Conservation (phyloP, 2,113 vertebrate genomes). For the Gymnarchus niloticus region DNA sequence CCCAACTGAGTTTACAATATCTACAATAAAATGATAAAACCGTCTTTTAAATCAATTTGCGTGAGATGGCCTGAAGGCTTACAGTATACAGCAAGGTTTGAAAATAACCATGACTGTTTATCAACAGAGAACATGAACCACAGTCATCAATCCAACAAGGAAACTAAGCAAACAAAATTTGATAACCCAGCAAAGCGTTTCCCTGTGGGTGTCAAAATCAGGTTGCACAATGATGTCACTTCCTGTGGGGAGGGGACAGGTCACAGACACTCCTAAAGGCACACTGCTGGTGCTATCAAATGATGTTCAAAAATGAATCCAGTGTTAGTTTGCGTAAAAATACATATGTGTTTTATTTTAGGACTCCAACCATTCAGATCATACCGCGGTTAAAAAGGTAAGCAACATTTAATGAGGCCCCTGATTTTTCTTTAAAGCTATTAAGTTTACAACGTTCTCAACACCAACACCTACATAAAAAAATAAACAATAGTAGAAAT, state of each 20-base stretch:
- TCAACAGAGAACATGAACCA: background rate
- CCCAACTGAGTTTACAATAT: background rate
- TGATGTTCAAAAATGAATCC: constrained; percentile 25
- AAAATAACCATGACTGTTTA: constrained; percentile 18
- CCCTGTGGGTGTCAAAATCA: constrained; percentile 2
- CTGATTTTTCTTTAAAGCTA: constrained; percentile 23
- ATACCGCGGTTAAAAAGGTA: constrained; percentile 43
- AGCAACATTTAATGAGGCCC: constrained; percentile 51
- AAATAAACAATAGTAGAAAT: constrained; percentile 50
- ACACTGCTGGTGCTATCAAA: constrained; percentile 5
- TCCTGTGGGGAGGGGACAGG: constrained; percentile 15
- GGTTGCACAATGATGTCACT: constrained; percentile 34
- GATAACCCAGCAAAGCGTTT: background rate
- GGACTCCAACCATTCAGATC: constrained; percentile 17
- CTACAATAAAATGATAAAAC: background rate
- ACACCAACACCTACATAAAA: constrained; percentile 69
- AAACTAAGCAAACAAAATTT: background rate
- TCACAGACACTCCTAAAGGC: constrained; percentile 26
- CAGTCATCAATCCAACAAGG: background rate
- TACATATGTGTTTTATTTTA: constrained; percentile 26
- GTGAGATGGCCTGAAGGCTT: constrained; percentile 5
- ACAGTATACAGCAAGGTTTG: constrained; percentile 13
- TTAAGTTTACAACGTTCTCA: constrained; percentile 27
- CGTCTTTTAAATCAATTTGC: background rate
- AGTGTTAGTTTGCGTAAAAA: constrained; percentile 34